These are phyloP conservation scores for Temnothorax nylanderi DNA, from an alignment of 1,140 invertebrate genomes.

Conservation along the genomic window DNA sequence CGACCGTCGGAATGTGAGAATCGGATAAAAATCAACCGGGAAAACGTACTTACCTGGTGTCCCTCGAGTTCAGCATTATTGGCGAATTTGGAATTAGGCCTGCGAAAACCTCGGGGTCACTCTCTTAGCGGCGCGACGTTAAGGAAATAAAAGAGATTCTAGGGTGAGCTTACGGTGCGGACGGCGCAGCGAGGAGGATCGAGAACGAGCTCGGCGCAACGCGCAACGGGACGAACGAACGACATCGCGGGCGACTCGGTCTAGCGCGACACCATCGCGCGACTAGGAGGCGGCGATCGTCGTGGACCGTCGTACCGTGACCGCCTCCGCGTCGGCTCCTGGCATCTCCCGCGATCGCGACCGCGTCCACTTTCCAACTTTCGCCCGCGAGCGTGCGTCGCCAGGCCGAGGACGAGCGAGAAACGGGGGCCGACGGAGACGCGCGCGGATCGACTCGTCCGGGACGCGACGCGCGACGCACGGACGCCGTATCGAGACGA, in stretches of 20 bases:
- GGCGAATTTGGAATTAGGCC: constrained; percentile 73
- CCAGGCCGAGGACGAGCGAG: not conserved
- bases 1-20: not conserved
- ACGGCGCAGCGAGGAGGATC: not conserved
- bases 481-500: constrained; percentile 7
- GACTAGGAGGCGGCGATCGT: not conserved
- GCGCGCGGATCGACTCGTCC: constrained; percentile 33
- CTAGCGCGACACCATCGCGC: not conserved
- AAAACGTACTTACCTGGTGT: constrained; percentile 76
- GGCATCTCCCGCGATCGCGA: constrained; percentile 38
- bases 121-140: constrained; percentile 66
- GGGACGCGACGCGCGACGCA: not conserved
- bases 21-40: not conserved
- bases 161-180: constrained; percentile 3
- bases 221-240: not conserved
- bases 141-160: not conserved
- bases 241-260: constrained; percentile 1
- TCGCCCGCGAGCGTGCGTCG: not conserved
- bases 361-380: not conserved
- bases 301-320: constrained; percentile 19
- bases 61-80: constrained; percentile 76
- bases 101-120: constrained; percentile 76
- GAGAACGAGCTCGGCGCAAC: not conserved
- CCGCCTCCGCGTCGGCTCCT: not conserved
- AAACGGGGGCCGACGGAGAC: not conserved